phyloP scores from a whole-genome alignment of 2,113 vertebrate genomes.

The Podiceps cristatus region DNA sequence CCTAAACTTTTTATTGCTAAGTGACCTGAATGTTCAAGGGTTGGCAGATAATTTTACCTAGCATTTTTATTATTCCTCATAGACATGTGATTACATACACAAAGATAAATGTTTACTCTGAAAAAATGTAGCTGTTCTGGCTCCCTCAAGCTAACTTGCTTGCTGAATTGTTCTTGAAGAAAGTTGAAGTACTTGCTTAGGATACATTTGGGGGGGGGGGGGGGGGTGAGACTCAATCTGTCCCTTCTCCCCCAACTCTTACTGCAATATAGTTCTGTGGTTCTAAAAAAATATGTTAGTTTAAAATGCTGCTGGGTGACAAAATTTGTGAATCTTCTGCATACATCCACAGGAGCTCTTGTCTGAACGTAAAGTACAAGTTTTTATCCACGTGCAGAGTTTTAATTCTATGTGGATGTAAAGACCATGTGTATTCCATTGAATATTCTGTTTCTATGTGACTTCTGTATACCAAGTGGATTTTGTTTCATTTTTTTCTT shows the following conservation, averaged over 20 bases:
- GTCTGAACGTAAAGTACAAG: constrained; percentile 66
- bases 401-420: constrained; percentile 68
- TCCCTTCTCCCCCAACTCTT: not conserved
- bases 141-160: constrained; percentile 14
- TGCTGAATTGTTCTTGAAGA: constrained; percentile 42
- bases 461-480: constrained; percentile 80
- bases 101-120: not conserved
- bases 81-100: not conserved
- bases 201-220: not conserved
- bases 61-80: not conserved
- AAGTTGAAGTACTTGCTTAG: constrained; percentile 15
- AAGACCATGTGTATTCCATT: constrained; percentile 71
- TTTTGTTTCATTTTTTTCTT: constrained; percentile 65
- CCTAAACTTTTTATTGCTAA: not conserved
- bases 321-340: constrained; percentile 48
- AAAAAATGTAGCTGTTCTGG: not conserved
- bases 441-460: constrained; percentile 81
- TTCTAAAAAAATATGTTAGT: constrained; percentile 36
- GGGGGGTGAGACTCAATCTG: not conserved
- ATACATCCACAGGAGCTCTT: constrained; percentile 44
- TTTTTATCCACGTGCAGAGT: constrained; percentile 68
- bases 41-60: not conserved
- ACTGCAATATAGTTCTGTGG: constrained; percentile 58
- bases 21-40: not conserved
- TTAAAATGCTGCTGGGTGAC: constrained; percentile 56